phyloP scores from a whole-genome alignment of 1,140 invertebrate genomes.

The Arion vulgaris region DNA sequence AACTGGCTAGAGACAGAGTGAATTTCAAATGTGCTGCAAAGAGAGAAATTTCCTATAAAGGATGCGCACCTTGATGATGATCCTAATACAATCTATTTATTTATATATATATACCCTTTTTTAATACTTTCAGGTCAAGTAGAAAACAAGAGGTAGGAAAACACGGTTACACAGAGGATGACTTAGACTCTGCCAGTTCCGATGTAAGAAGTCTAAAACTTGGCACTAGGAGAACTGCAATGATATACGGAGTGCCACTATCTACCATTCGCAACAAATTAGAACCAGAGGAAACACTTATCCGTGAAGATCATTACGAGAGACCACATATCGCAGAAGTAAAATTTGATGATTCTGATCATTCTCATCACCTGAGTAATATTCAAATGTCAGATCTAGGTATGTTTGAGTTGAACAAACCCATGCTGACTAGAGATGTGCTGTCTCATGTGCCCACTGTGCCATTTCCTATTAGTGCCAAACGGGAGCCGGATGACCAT shows the following conservation, averaged over 20 bases:
- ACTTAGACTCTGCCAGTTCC: slow-evolving; percentile 88
- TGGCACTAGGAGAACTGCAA: slow-evolving; percentile 90
- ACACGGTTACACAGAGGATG: slow-evolving; percentile 89
- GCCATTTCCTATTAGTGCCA: slow-evolving; percentile 13
- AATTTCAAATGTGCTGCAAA: no score
- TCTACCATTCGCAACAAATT: slow-evolving; percentile 91
- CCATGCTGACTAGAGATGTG: background rate
- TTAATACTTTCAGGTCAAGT: background rate
- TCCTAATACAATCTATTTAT: background rate
- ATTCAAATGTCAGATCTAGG: background rate
- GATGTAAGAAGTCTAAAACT: slow-evolving; percentile 94
- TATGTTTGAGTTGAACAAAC: background rate
- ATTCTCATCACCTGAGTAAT: background rate
- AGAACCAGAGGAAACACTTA: slow-evolving; percentile 42
- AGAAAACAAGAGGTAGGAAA: slow-evolving; percentile 52
- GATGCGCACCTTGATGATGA: no score
- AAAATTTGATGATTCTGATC: background rate
- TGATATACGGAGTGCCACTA: slow-evolving; percentile 94
- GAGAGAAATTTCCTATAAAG: no score
- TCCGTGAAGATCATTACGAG: slow-evolving; percentile 8
- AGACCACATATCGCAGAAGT: background rate
- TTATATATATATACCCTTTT: background rate
- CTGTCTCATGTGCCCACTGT: background rate
- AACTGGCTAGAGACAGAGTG: no score
- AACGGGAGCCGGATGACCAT: slow-evolving; percentile 42